Conservation (phyloP, 2,888 invertebrate genomes). For the Brenthis daphne region DNA sequence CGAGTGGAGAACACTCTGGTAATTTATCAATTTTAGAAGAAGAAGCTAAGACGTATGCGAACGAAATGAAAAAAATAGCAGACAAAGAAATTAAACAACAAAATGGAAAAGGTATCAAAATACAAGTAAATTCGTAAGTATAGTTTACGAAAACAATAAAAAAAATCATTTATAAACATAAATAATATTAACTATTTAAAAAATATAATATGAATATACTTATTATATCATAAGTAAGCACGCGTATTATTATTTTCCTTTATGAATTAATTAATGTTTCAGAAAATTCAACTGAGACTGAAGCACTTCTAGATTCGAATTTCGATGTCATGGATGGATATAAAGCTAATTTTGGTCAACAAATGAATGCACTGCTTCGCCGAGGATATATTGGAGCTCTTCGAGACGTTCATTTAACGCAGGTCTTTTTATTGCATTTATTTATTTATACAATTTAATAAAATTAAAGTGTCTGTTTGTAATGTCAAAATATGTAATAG, state of each 20-base stretch:
- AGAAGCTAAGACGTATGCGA: slow-evolving; percentile 66
- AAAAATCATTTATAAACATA: too few relatives aligned
- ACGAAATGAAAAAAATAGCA: slow-evolving; percentile 69
- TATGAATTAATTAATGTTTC: neutral
- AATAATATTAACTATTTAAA: too few relatives aligned
- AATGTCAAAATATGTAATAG: too few relatives aligned
- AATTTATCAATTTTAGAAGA: slow-evolving; percentile 67
- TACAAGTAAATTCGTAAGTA: neutral
- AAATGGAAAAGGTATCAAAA: slow-evolving; percentile 57
- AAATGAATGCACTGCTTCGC: slow-evolving; percentile 64
- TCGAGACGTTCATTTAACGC: slow-evolving; percentile 71
- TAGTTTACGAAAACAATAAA: too few relatives aligned
- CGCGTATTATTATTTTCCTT: too few relatives aligned
- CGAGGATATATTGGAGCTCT: slow-evolving; percentile 63
- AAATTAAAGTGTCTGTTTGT: neutral
- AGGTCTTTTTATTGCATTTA: slow-evolving; percentile 49
- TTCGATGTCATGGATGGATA: slow-evolving; percentile 48
- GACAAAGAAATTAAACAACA: slow-evolving; percentile 54
- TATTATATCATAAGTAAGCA: too few relatives aligned
- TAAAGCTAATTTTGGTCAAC: slow-evolving; percentile 57
- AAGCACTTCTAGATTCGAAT: slow-evolving; percentile 57
- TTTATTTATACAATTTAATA: neutral
- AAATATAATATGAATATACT: too few relatives aligned
- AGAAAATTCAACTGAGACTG: slow-evolving; percentile 63
- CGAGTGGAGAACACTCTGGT: slow-evolving; percentile 78